A percentile compares a stretch with the other conserved stretches of the same genome.
Conservation (phyloP, 2,113 vertebrate genomes). For the Seriola aureovittata region DNA sequence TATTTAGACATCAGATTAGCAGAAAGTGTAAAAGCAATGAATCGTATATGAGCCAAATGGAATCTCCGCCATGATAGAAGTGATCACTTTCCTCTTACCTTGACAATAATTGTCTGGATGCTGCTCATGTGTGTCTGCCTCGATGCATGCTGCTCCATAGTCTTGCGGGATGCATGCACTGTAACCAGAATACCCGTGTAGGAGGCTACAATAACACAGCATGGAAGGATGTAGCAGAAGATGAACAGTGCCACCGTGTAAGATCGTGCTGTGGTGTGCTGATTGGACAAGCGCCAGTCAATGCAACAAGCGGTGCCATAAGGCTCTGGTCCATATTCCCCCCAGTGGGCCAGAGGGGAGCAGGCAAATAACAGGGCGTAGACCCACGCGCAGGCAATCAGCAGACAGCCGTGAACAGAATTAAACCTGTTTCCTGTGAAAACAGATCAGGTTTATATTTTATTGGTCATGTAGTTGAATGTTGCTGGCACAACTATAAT, state of each 20-base stretch:
- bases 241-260: conserved; percentile 83
- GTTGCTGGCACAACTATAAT: neutral
- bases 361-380: conserved; percentile 85
- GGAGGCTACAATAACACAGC: conserved; percentile 81
- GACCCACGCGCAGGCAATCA: conserved; percentile 82
- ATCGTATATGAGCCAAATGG: too few species aligned
- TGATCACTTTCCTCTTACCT: conserved; percentile 74
- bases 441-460: conserved; percentile 13
- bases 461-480: neutral
- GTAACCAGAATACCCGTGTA: conserved; percentile 84
- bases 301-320: conserved; percentile 89
- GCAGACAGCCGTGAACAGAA: conserved; percentile 71
- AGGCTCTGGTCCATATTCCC: conserved; percentile 85
- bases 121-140: conserved; percentile 76
- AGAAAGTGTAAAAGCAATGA: neutral
- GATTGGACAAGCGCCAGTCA: conserved; percentile 83
- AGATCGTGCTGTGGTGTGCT: conserved; percentile 74
- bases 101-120: conserved; percentile 82
- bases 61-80: neutral
- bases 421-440: conserved; percentile 85
- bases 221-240: conserved; percentile 86
- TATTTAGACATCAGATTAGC: neutral
- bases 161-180: conserved; percentile 82
- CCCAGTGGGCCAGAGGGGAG: conserved; percentile 85
- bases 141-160: conserved; percentile 78